Evolutionary conservation across 2,797 vertebrate species (phyloP).

Genomic region (Loris lydekkerianus): DNA sequence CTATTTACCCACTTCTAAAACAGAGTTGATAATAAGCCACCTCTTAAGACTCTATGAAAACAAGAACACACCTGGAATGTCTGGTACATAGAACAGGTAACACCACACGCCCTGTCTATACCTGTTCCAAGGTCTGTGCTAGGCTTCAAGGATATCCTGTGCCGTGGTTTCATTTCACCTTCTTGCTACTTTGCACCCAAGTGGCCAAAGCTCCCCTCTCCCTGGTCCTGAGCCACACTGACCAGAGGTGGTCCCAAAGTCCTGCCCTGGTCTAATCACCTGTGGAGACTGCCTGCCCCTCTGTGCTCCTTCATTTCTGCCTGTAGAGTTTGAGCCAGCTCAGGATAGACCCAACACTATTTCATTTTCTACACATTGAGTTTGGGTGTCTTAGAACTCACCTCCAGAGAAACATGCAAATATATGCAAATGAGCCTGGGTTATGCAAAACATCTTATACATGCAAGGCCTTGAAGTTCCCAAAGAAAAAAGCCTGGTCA

Average conservation of each 20-base stretch:
- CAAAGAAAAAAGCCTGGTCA: constrained; percentile 72
- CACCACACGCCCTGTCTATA: rapidly evolving
- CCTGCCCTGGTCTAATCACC: background rate
- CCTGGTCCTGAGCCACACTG: background rate
- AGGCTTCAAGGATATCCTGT: background rate
- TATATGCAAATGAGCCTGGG: constrained; percentile 74
- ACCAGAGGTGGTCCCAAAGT: background rate
- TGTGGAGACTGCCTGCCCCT: rapidly evolving
- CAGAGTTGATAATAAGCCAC: background rate
- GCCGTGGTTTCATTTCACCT: background rate
- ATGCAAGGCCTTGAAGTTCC: constrained; percentile 70
- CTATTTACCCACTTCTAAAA: background rate
- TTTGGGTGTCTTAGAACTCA: constrained; percentile 66
- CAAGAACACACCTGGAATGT: background rate
- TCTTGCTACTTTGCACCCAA: background rate
- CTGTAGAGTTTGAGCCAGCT: background rate
- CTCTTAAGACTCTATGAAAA: background rate
- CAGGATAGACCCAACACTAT: background rate
- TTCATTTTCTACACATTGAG: constrained; percentile 26
- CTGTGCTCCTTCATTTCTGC: background rate
- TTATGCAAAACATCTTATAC: constrained; percentile 82
- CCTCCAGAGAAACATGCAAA: constrained; percentile 76
- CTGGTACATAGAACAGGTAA: background rate
- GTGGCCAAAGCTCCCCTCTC: background rate
- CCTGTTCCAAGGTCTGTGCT: background rate